Percentiles rank a stretch among this genome's conserved stretches.
These are phyloP conservation scores for Caiman crocodilus DNA, from an alignment of 2,797 vertebrate species.

Conservation along the genomic window DNA sequence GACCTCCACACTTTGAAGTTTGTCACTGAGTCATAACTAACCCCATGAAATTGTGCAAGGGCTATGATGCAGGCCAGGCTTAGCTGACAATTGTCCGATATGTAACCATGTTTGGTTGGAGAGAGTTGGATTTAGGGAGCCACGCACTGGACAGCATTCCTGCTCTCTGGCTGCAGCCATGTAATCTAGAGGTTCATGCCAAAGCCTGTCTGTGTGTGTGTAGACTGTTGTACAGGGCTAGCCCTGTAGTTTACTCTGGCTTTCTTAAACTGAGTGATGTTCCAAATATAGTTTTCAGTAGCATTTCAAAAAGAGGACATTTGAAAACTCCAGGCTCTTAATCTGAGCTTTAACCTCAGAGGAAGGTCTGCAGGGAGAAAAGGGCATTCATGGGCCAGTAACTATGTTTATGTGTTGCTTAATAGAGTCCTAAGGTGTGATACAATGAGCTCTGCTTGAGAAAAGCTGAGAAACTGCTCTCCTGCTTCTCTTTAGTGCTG, in stretches of 20 bases:
- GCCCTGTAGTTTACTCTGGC: no score
- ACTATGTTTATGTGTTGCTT: not conserved
- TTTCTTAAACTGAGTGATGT: no score
- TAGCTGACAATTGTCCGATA: no score
- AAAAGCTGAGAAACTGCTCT: not conserved
- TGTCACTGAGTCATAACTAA: rapidly evolving
- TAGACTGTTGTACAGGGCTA: not conserved
- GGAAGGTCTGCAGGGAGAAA: not conserved
- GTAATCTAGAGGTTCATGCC: not conserved
- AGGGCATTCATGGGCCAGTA: not conserved
- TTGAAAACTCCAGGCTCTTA: not conserved
- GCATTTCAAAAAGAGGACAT: not conserved
- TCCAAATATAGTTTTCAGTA: not conserved
- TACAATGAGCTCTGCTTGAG: not conserved
- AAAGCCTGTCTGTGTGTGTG: not conserved
- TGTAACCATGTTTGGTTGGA: no score
- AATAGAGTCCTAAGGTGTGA: not conserved
- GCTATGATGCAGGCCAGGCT: not conserved
- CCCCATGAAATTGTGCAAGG: not conserved
- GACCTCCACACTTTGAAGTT: not conserved
- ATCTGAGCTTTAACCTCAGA: not conserved
- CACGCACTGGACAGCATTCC: not conserved
- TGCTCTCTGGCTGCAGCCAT: not conserved
- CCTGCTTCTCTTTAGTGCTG: not conserved
- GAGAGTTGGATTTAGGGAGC: not conserved